A percentile compares a stretch with the other conserved stretches of the same genome.
Conservation (phyloP, 2,888 invertebrate genomes). For the Sesia apiformis region DNA sequence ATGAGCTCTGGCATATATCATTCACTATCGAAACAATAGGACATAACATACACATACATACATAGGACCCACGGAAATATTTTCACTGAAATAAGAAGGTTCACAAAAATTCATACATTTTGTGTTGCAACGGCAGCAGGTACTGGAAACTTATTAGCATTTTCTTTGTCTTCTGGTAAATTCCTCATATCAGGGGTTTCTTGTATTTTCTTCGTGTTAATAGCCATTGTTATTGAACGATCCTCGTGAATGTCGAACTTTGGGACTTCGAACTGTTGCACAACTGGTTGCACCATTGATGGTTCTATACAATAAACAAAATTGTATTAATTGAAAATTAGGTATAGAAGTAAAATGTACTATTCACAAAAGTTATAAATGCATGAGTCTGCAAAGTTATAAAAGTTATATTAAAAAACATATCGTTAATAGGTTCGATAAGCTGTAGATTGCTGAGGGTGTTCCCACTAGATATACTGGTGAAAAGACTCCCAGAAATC, state of each 20-base stretch:
- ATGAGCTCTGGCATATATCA: no score
- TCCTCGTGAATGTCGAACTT: conserved; percentile 70
- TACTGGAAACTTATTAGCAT: conserved; percentile 44
- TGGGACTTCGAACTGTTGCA: conserved; percentile 57
- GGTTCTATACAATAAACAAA: conserved; percentile 32
- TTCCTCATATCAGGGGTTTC: conserved; percentile 32
- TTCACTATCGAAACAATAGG: no score
- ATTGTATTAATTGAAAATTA: not conserved
- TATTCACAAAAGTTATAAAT: not conserved
- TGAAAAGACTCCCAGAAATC: no score
- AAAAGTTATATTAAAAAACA: no score
- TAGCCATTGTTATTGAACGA: conserved; percentile 61
- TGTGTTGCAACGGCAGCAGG: conserved; percentile 27
- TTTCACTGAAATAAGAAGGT: not conserved
- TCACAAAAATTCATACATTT: conserved; percentile 29
- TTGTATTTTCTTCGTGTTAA: conserved; percentile 51
- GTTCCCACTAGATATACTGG: no score
- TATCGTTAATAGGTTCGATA: not conserved
- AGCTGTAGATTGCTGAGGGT: no score
- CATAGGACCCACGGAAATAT: no score
- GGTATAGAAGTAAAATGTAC: not conserved
- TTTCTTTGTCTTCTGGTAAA: conserved; percentile 55
- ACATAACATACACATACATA: no score
- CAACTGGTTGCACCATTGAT: conserved; percentile 58
- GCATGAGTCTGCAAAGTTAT: not conserved